phyloP scores from a whole-genome alignment of 1,140 invertebrate genomes.

The Aleiodes sp. region DNA sequence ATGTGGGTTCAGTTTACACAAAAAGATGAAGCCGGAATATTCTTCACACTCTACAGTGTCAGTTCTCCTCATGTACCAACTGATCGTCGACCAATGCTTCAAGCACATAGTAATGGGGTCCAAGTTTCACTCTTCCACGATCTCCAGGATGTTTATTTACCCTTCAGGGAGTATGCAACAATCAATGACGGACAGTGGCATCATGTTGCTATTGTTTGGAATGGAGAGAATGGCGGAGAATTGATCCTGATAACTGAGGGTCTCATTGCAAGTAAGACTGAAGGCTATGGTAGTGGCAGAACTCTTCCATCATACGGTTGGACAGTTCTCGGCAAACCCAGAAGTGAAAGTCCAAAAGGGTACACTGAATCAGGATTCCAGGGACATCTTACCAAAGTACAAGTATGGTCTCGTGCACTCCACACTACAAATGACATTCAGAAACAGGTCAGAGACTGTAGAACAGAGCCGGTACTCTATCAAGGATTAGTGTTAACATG shows the following conservation, averaged over 20 bases:
- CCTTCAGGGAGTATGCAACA: constrained; percentile 90
- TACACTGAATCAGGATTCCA: constrained; percentile 91
- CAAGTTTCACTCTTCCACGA: constrained; percentile 89
- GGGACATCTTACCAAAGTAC: constrained; percentile 93
- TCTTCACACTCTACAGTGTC: constrained; percentile 92
- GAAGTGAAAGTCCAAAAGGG: constrained; percentile 76
- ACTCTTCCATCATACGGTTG: constrained; percentile 84
- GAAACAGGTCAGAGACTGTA: constrained; percentile 89
- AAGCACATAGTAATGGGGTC: constrained; percentile 90
- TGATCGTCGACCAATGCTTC: constrained; percentile 82
- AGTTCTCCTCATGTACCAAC: constrained; percentile 81
- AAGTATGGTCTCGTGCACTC: constrained; percentile 91
- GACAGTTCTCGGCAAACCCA: constrained; percentile 90
- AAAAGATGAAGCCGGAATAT: constrained; percentile 88
- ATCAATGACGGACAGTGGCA: constrained; percentile 98
- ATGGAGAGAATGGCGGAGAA: constrained; percentile 83
- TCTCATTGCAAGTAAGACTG: constrained; percentile 88
- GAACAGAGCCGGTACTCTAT: constrained; percentile 90
- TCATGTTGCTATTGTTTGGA: constrained; percentile 94
- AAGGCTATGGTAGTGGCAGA: constrained; percentile 83
- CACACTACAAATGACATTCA: constrained; percentile 94
- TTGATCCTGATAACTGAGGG: constrained; percentile 91
- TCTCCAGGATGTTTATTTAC: constrained; percentile 88
- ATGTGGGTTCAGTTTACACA: constrained; percentile 97
- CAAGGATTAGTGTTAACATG: constrained; percentile 87